phyloP scores from a whole-genome alignment of 2,888 invertebrate genomes.

The Danaus chrysippus region DNA sequence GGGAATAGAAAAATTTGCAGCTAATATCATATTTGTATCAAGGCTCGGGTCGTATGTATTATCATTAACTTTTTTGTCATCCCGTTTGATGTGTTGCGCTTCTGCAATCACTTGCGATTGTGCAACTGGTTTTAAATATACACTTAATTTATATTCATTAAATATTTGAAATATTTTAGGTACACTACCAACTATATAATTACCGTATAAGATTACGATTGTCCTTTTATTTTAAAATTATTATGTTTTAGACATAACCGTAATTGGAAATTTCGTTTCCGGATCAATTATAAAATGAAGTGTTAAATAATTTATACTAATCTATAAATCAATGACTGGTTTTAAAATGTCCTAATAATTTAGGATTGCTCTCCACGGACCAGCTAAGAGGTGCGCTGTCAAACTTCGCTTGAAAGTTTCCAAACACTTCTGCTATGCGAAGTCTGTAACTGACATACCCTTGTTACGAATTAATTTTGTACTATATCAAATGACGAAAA shows the following conservation, averaged over 20 bases:
- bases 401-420: conserved; percentile 20
- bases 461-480: conserved; percentile 21
- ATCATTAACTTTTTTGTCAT: conserved; percentile 30
- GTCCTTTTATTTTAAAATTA: too few relatives aligned
- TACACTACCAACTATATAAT: conserved; percentile 1
- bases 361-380: conserved; percentile 21
- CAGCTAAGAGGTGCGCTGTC: conserved; percentile 24
- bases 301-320: conserved; percentile 19
- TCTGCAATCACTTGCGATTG: conserved; percentile 26
- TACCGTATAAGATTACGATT: too few relatives aligned
- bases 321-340: conserved; percentile 24
- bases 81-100: conserved; percentile 25
- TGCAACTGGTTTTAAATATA: conserved; percentile 24
- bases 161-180: conserved; percentile 16
- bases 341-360: conserved; percentile 30
- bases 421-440: conserved; percentile 18
- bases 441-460: conserved; percentile 23
- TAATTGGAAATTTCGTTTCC: too few relatives aligned
- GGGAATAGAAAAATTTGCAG: conserved; percentile 35
- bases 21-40: conserved; percentile 34
- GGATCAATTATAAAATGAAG: too few relatives aligned
- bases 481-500: conserved; percentile 6
- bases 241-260: too few relatives aligned
- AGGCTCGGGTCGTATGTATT: conserved; percentile 27
- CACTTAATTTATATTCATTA: conserved; percentile 22